A percentile compares a stretch with the other conserved stretches of the same genome.
Conservation (phyloP, 2,888 invertebrate genomes). For the Diaprepes abbreviatus region DNA sequence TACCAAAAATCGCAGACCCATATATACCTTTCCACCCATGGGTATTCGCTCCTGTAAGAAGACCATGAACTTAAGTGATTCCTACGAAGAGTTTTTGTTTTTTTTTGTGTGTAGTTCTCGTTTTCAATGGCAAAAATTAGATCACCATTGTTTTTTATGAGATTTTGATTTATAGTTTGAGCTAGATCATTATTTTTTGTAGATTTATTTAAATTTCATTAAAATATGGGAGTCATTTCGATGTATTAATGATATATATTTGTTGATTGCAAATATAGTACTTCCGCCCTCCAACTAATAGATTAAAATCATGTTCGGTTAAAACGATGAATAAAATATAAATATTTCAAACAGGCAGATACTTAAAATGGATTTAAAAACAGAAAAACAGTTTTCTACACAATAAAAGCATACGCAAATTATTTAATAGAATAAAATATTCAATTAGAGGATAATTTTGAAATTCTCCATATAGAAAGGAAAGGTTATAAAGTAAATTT, state of each 20-base stretch:
- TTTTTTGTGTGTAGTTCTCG: slow-evolving; percentile 17
- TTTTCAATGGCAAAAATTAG: slow-evolving; percentile 39
- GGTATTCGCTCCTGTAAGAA: background rate
- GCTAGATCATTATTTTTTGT: background rate
- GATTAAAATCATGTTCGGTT: no score
- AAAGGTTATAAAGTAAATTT: no score
- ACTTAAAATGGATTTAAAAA: no score
- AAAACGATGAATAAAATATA: no score
- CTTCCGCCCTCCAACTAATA: no score
- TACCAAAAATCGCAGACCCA: slow-evolving; percentile 42
- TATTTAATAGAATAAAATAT: no score
- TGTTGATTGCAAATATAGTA: no score
- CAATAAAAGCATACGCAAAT: no score
- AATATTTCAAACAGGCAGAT: no score
- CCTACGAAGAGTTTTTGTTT: slow-evolving; percentile 25
- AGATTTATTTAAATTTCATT: background rate
- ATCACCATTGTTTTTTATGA: slow-evolving; percentile 26
- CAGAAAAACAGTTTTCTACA: no score
- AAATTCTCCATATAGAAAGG: no score
- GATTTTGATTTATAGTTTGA: slow-evolving; percentile 14
- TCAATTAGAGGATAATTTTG: no score
- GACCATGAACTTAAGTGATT: slow-evolving; percentile 41
- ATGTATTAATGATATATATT: background rate
- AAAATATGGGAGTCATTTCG: background rate
- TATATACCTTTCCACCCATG: slow-evolving; percentile 47